Evolutionary conservation across 1,140 invertebrate species (phyloP).

Genomic region (Paramacrobiotus metropolitanus): DNA sequence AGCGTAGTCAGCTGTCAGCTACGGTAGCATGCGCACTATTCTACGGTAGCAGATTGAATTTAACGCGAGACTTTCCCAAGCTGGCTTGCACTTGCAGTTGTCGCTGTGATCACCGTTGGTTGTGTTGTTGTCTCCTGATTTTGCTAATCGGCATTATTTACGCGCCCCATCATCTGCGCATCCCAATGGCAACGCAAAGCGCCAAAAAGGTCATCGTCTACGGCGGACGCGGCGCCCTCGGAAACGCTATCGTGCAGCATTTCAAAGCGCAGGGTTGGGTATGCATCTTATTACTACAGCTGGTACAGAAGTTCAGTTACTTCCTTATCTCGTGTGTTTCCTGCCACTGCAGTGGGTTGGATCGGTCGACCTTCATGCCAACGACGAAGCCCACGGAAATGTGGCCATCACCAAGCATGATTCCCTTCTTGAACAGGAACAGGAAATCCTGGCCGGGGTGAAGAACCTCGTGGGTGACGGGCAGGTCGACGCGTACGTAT

Average conservation of each 20-base stretch:
- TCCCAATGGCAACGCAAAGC: too few species aligned
- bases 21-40: too few species aligned
- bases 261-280: conserved; percentile 76
- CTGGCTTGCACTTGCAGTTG: too few species aligned
- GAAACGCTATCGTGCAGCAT: conserved; percentile 52
- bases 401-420: conserved; percentile 51
- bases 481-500: conserved; percentile 88
- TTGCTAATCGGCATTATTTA: too few species aligned
- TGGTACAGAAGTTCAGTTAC: conserved; percentile 1
- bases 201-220: conserved; percentile 56
- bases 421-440: conserved; percentile 48
- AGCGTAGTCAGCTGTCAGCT: too few species aligned
- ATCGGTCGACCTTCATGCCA: conserved; percentile 64
- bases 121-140: too few species aligned
- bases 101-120: too few species aligned
- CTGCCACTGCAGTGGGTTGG: conserved; percentile 62
- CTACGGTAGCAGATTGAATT: too few species aligned
- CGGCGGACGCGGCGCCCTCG: conserved; percentile 79
- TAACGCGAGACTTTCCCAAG: too few species aligned
- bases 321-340: conserved; percentile 11
- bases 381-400: conserved; percentile 70
- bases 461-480: conserved; percentile 27
- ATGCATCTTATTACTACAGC: conserved; percentile 19
- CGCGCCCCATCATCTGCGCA: too few species aligned
- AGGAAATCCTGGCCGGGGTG: conserved; percentile 14